Evolutionary conservation across 1,140 invertebrate species (phyloP).

Genomic region (Platorchestia sp.): DNA sequence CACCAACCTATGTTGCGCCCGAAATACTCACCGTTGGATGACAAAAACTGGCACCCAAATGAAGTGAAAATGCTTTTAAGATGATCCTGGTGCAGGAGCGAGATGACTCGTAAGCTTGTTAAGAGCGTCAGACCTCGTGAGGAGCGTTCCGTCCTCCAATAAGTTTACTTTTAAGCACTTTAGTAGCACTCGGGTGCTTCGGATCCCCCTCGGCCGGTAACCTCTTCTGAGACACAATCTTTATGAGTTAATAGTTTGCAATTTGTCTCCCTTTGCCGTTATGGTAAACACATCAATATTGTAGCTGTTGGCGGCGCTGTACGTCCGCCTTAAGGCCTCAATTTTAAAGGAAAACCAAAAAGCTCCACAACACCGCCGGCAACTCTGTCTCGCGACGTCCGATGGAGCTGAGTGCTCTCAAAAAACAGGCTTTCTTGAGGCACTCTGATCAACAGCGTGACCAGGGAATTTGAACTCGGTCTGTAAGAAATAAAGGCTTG

Average conservation of each 20-base stretch:
- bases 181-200: conserved; percentile 17
- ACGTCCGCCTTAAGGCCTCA: not conserved
- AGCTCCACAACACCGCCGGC: not conserved
- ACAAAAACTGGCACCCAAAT: not conserved
- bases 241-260: conserved; percentile 54
- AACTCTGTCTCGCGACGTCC: not conserved
- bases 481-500: too few species aligned
- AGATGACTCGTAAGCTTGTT: conserved; percentile 28
- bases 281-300: conserved; percentile 55
- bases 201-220: conserved; percentile 17
- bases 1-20: not conserved
- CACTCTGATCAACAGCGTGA: too few species aligned
- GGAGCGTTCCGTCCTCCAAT: not conserved
- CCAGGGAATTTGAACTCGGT: too few species aligned
- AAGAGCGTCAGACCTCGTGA: not conserved
- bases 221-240: conserved; percentile 53
- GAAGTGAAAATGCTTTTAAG: not conserved
- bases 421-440: not conserved
- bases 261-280: conserved; percentile 54
- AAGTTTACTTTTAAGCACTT: conserved; percentile 51
- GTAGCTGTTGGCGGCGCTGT: not conserved
- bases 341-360: too few species aligned
- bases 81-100: not conserved
- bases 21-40: not conserved
- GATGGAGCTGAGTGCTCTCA: not conserved